phyloP scores from a whole-genome alignment of 2,888 invertebrate genomes.

The Hypolimnas misippus region DNA sequence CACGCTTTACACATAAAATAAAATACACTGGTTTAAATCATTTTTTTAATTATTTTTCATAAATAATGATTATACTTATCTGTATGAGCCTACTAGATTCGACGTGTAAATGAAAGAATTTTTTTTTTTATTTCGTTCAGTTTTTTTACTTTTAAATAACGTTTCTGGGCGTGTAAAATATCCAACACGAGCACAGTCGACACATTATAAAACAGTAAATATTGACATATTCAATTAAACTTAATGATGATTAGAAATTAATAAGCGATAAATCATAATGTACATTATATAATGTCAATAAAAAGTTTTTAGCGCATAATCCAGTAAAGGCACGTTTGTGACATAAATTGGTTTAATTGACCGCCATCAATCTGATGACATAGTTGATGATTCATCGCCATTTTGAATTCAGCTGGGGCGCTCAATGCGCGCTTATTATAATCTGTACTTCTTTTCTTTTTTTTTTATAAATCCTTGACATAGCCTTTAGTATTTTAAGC shows the following conservation, averaged over 20 bases:
- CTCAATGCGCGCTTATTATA: not conserved
- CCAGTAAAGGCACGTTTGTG: conserved; percentile 6
- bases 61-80: too few species aligned
- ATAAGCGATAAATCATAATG: not conserved
- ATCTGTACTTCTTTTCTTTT: not conserved
- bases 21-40: too few species aligned
- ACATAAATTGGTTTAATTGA: conserved; percentile 24
- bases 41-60: too few species aligned
- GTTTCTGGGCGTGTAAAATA: too few species aligned
- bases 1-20: too few species aligned
- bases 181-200: too few species aligned
- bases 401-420: conserved; percentile 8
- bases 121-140: too few species aligned
- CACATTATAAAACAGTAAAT: too few species aligned
- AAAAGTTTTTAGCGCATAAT: conserved; percentile 3
- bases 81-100: too few species aligned
- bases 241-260: not conserved
- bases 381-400: conserved; percentile 12
- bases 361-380: conserved; percentile 18
- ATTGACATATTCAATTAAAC: too few species aligned
- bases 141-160: too few species aligned
- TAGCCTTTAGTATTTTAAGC: not conserved
- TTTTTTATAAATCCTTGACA: not conserved
- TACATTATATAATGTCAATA: not conserved
- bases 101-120: too few species aligned